phyloP scores from a whole-genome alignment of 2,888 invertebrate species.

The Stomorhina lunata region DNA sequence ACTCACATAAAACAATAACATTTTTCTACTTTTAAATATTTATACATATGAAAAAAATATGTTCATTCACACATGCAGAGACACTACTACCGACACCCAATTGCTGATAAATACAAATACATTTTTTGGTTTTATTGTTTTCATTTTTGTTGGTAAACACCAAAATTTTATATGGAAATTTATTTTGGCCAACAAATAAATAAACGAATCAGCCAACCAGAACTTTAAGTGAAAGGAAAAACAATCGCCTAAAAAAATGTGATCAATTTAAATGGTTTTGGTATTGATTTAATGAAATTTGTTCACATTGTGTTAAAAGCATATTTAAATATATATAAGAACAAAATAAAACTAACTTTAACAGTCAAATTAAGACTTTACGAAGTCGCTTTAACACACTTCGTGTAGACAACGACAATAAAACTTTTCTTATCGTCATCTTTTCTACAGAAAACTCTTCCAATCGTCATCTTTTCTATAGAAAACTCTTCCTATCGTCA shows the following conservation, averaged over 20 bases:
- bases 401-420: too few species aligned
- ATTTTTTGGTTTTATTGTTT: too few species aligned
- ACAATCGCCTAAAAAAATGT: not conserved
- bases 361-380: too few species aligned
- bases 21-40: not conserved
- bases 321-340: too few species aligned
- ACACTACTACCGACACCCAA: not conserved
- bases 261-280: not conserved
- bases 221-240: not conserved
- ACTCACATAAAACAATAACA: not conserved
- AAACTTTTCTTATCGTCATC: too few species aligned
- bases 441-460: too few species aligned
- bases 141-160: not conserved
- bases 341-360: too few species aligned
- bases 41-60: too few species aligned
- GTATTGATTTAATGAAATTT: conserved; percentile 13
- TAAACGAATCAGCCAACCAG: not conserved
- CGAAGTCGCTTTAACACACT: too few species aligned
- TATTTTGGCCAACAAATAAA: conserved; percentile 5
- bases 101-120: not conserved
- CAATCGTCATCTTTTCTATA: too few species aligned
- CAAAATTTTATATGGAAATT: not conserved
- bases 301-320: too few species aligned
- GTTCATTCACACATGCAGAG: not conserved
- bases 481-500: too few species aligned